Evolutionary conservation across 2,113 vertebrate species (phyloP), one percentile per base, ranked within the genome.

Genomic region (Protobothrops mucrosquamatus): DNA sequence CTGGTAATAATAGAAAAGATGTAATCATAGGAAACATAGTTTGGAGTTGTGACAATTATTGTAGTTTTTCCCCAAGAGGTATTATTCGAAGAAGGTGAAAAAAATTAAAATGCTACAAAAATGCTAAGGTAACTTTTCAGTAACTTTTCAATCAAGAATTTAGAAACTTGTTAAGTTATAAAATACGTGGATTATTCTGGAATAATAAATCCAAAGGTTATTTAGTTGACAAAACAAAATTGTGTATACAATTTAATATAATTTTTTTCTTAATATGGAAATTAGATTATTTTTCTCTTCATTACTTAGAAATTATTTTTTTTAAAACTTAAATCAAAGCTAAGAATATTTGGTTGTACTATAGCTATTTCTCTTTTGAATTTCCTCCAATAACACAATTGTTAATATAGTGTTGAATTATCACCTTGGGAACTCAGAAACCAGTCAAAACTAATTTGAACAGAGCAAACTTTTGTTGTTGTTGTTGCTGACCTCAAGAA

Each of bases 401-500:
- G 95, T 96, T 98, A 97, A 97, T 97, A 96, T 96, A 88, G 96
- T 97, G 96, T 96, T 97, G 97, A 97, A 95, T 96, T 96, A 96
- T 96, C 96, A 97, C 95, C 91, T 97, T 95, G 92, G 94, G 95
- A 97, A 95, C 94, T 51, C 61, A 3, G 92, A 92, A 87, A 96
- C 95, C 92, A 96, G 95, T 97, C 96, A 97, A 94, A 96, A 94
- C 93, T 96, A 95, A 97, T 96, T 97, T 96, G 95, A 93, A 91
- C 92, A 59, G 96, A 94, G 89, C 92, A 93, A 90, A 92, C 91
- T 92, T 95, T 94, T 91, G 43, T 94, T 95, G 88, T 91, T 94
- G 69, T 94, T 92, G 69, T 95, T 95, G 85, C 91, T 95, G 52
- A 91, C 94, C 92, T 95, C 94, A 91, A 93, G 88, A 95, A 95